Evolutionary conservation across 2,888 invertebrate species (phyloP), one percentile per base, ranked within the genome.

Genomic region (Mesochorus sp.): DNA sequence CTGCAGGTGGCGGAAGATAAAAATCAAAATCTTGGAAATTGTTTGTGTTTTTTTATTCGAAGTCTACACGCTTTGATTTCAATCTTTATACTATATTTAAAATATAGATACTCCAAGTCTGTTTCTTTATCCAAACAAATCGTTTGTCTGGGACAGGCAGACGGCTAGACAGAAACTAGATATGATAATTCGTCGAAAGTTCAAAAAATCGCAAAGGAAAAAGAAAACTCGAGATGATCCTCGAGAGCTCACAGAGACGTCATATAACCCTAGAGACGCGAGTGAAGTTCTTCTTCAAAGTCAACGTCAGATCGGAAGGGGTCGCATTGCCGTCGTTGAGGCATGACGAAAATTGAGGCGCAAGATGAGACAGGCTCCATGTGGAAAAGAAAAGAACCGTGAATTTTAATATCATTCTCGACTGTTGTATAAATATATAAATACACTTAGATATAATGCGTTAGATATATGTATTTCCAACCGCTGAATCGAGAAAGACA

Each of bases 391-490:
- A 53, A 59, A 70, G 57, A 57, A 62, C 26, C 57, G 57, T 59
- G 70, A 74, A 78, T 78, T 74, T 78, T 78, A 78, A 78, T 78
- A 78, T 78, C 74, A 59, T 78, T 70, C 59, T 61, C 64, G 24
- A 42, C 31, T 21, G 34, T 21, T 6, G n/a, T n/a, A 57, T 12
- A 49, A 44, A 34, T 14, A 57, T 24, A 68, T 42, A 37, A 24
- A 19, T 49, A 47, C 47, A 57, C 24, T 26, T 14, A 53, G 31
- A 14, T 2, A 21, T 62, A 31, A 8, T n/a, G n/a, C n/a, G n/a
- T n/a, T n/a, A n/a, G n/a, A n/a, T n/a, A n/a, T n/a, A n/a, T n/a
- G n/a, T n/a, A n/a, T n/a, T n/a, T n/a, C 6, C 37, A 57, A 12
- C 14, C 34, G 24, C 10, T 8, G 42, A 39, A 39, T 62, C 68